Percentiles rank a stretch among this genome's conserved stretches.
phyloP scores from a whole-genome alignment of 1,140 invertebrate species.

The Frieseomelitta varia region DNA sequence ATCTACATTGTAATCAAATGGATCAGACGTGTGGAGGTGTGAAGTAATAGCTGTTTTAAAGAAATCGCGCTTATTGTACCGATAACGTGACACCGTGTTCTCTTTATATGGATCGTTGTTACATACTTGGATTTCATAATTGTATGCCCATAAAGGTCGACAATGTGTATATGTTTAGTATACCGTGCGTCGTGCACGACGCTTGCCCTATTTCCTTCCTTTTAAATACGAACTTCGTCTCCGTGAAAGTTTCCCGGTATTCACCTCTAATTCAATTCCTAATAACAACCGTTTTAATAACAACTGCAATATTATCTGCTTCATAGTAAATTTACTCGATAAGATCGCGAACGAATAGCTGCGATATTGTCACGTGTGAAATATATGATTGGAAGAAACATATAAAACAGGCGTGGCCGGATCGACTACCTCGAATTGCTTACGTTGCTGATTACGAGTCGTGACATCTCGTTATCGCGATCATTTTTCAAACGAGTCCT shows the following conservation, averaged over 20 bases:
- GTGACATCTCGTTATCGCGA: constrained; percentile 54
- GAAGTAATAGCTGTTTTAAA: constrained; percentile 49
- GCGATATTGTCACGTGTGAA: background rate
- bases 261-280: background rate
- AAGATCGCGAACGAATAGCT: no score
- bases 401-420: constrained; percentile 12
- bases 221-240: background rate
- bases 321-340: background rate
- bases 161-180: background rate
- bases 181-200: background rate
- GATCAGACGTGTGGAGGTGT: constrained; percentile 3
- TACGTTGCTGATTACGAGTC: background rate
- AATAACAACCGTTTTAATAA: no score
- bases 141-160: constrained; percentile 23
- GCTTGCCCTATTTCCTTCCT: constrained; percentile 3
- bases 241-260: background rate
- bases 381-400: background rate
- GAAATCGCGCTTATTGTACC: constrained; percentile 54
- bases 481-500: constrained; percentile 51
- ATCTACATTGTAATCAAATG: constrained; percentile 27
- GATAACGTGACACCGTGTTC: constrained; percentile 68
- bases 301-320: no score
- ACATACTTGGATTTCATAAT: constrained; percentile 63
- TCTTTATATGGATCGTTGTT: constrained; percentile 47
- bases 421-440: constrained; percentile 7